A percentile compares a stretch with the other conserved stretches of the same genome.
These are phyloP conservation scores for Olivierus martensii DNA, from an alignment of 1,140 invertebrate genomes.

Conservation along the genomic window DNA sequence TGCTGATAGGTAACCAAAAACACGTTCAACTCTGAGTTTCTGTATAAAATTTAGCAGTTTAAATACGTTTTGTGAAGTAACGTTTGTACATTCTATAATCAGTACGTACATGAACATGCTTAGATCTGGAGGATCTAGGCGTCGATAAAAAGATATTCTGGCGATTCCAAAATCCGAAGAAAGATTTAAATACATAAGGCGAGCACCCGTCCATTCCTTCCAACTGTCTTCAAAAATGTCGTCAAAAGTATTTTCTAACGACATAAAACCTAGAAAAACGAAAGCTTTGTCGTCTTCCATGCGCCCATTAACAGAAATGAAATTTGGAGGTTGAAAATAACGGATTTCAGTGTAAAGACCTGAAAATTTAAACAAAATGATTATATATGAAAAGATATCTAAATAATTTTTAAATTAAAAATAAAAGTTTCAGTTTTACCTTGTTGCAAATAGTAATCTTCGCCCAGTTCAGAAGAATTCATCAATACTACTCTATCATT, in stretches of 20 bases:
- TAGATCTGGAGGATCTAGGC: conserved; percentile 26
- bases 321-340: not conserved
- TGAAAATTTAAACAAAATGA: conserved; percentile 14
- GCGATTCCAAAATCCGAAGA: conserved; percentile 31
- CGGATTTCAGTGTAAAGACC: conserved; percentile 24
- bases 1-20: conserved; percentile 31
- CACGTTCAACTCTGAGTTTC: conserved; percentile 29
- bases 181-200: conserved; percentile 34
- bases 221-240: conserved; percentile 31
- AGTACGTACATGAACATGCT: conserved; percentile 35
- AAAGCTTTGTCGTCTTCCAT: conserved; percentile 16
- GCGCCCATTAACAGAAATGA: not conserved
- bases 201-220: conserved; percentile 39
- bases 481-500: conserved; percentile 16
- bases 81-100: conserved; percentile 30
- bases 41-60: conserved; percentile 33
- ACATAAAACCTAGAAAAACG: conserved; percentile 33
- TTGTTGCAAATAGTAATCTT: conserved; percentile 24
- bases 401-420: not conserved
- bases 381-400: not conserved
- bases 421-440: too few species aligned
- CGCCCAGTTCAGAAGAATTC: conserved; percentile 20
- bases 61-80: conserved; percentile 23
- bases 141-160: conserved; percentile 30
- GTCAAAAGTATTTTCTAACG: conserved; percentile 28